A percentile compares a stretch with the other conserved stretches of the same genome.
phyloP scores from a whole-genome alignment of 1,140 invertebrate genomes.

The Holcopasites calliopsidis region DNA sequence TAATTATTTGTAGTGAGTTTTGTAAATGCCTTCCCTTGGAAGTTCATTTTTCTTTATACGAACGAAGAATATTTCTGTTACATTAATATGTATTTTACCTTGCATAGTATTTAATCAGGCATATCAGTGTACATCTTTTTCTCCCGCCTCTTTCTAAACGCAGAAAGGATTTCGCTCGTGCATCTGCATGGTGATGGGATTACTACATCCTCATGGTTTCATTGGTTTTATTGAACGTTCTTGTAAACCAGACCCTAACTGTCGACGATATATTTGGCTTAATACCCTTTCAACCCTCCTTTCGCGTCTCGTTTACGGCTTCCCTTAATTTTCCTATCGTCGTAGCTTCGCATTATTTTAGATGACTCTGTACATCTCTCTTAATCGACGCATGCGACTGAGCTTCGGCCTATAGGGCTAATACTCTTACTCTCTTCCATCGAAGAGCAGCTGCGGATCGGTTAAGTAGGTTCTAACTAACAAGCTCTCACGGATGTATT shows the following conservation, averaged over 20 bases:
- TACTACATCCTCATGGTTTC: background rate
- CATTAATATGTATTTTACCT: too few species aligned
- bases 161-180: too few species aligned
- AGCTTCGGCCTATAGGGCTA: background rate
- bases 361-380: slow-evolving; percentile 25
- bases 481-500: background rate
- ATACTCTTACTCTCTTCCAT: background rate
- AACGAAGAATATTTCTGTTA: background rate
- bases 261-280: slow-evolving; percentile 49
- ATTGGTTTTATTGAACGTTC: slow-evolving; percentile 51
- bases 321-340: slow-evolving; percentile 24
- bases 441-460: background rate
- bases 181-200: too few species aligned
- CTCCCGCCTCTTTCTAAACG: too few species aligned
- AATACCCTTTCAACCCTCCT: slow-evolving; percentile 26
- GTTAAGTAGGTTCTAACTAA: background rate
- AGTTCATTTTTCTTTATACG: background rate
- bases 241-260: slow-evolving; percentile 52
- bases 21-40: too few species aligned
- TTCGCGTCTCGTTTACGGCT: slow-evolving; percentile 27
- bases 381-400: slow-evolving; percentile 34
- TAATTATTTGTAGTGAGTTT: too few species aligned
- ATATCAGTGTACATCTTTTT: too few species aligned
- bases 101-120: too few species aligned
- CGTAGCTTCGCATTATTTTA: slow-evolving; percentile 42